Conservation (phyloP, 2,113 vertebrate genomes). For the Raphicerus campestris region DNA sequence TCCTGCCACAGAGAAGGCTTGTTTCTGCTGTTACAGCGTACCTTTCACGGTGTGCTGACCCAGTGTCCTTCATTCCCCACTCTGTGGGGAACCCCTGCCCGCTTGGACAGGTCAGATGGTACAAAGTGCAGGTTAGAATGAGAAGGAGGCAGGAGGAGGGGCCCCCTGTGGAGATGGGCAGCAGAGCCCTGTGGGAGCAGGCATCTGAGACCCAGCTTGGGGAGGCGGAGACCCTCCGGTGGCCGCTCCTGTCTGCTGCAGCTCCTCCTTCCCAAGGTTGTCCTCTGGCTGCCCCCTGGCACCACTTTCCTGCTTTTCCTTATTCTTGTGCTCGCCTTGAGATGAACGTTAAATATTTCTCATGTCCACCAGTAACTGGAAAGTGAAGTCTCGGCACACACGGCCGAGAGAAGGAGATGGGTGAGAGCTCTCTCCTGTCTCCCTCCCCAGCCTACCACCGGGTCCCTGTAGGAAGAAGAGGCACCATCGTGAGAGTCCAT, state of each 20-base stretch:
- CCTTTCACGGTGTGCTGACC: neutral
- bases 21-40: neutral
- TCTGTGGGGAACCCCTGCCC: neutral
- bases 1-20: neutral
- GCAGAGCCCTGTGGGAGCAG: neutral
- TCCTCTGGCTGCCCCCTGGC: too few relatives aligned
- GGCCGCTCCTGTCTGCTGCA: neutral
- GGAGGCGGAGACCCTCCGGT: neutral
- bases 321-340: neutral
- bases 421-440: neutral
- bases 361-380: neutral
- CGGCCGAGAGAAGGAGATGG: neutral
- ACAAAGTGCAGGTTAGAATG: neutral
- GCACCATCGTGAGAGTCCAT: fast-evolving
- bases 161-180: too few relatives aligned
- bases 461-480: neutral
- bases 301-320: neutral
- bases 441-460: too few relatives aligned
- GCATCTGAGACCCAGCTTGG: neutral
- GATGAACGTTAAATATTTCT: neutral
- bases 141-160: neutral
- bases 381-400: neutral
- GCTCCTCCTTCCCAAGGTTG: neutral
- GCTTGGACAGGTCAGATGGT: neutral
- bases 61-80: neutral